Base-by-base conservation (phyloP, 1,140 invertebrate genomes). In the Drosophila sechellia region DNA sequence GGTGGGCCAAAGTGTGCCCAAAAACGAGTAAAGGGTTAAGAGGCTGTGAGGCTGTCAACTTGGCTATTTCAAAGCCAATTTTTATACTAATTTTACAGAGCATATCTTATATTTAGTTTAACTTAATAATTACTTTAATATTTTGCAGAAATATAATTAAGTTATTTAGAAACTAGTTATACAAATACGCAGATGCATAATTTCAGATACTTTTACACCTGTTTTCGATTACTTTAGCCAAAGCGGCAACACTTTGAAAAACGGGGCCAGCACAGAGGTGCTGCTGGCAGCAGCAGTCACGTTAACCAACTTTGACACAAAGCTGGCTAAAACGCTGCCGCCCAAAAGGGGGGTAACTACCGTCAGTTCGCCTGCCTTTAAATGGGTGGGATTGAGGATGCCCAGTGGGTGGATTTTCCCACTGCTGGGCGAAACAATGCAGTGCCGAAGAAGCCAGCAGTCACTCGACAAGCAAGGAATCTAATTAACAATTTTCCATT, bases 401-500 rank as follows among this genome's bases (percentile, higher is more conserved):
- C 10, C 42, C 12, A 22, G 42, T 34, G 60, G 59, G 56, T 20
- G 40, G 27, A 35, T 53, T 39, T 37, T 39, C 37, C 59, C 39
- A 54, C 31, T 65, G 42, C 25, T 17, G 20, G 34, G 27, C 60
- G 71, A 43, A 74, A 81, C 79, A 81, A 81, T 83, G 68, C 84
- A 81, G 81, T 86, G 37, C 37, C 11, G 37, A 13, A 39, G 37
- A 12, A 39, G 37, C 11, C 11, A 61, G 58, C 80, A 87, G 81
- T 86, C 81, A 81, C 78, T 87, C 83, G 76, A 86, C 83, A 86
- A 79, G 66, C 79, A 83, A 89, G 84, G 85, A 89, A 89, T 89
- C 84, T 89, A 89, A 89, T 89, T 89, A 89, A 89, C 84, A 89
- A 89, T 89, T 89, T 89, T 89, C 79, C 84, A 89, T 89, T 89